Conservation (phyloP, 2,888 invertebrate species). For the Epirrita christyi region DNA sequence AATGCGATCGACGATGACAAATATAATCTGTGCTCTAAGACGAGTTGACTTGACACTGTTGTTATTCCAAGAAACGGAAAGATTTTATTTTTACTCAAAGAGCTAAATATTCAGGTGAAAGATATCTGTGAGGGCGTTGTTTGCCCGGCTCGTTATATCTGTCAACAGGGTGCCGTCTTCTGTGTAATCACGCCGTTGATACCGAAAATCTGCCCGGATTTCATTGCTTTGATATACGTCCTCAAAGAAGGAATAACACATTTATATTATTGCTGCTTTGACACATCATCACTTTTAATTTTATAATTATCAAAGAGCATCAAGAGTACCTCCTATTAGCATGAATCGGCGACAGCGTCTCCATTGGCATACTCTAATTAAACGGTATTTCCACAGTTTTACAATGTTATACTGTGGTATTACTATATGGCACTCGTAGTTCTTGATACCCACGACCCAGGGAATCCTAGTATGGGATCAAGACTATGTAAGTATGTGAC, state of each 20-base stretch:
- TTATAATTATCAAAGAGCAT: conserved; percentile 20
- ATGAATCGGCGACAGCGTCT: conserved; percentile 20
- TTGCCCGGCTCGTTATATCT: conserved; percentile 76
- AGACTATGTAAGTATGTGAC: no score
- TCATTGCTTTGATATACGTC: conserved; percentile 71
- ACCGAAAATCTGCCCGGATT: conserved; percentile 75
- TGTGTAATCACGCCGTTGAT: conserved; percentile 82
- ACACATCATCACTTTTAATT: conserved; percentile 25
- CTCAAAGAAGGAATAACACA: conserved; percentile 76
- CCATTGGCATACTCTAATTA: background rate
- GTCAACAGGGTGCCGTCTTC: conserved; percentile 65
- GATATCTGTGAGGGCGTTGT: conserved; percentile 78
- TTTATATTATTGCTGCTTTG: conserved; percentile 54
- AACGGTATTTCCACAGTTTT: no score
- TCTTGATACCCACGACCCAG: no score
- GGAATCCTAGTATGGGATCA: no score
- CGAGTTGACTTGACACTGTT: conserved; percentile 79
- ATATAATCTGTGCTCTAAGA: conserved; percentile 82
- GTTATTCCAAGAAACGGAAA: conserved; percentile 79
- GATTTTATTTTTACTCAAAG: conserved; percentile 82
- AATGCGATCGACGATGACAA: conserved; percentile 79
- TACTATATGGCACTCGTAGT: no score
- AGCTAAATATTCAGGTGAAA: conserved; percentile 83
- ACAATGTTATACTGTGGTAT: no score
- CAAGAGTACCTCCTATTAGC: background rate